These are phyloP conservation scores for Falco biarmicus DNA, from an alignment of 2,797 vertebrate genomes.

Conservation along the genomic window DNA sequence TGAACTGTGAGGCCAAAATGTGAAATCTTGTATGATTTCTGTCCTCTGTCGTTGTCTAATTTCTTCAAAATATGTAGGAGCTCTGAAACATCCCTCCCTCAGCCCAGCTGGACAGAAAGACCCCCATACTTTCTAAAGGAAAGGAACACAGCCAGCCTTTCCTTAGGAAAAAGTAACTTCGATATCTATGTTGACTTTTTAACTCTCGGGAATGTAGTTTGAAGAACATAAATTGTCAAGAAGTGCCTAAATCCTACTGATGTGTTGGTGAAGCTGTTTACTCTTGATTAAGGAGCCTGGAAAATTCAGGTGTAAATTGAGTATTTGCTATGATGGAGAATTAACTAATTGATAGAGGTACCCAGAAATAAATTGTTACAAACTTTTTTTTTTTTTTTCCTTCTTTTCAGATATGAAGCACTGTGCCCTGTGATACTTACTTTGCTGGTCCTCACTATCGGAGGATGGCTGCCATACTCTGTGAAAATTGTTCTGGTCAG, in stretches of 20 bases:
- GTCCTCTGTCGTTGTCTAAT: background rate
- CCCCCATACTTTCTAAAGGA: background rate
- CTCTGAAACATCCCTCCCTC: background rate
- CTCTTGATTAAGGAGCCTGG: background rate
- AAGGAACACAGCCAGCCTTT: background rate
- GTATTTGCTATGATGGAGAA: background rate
- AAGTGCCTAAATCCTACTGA: background rate
- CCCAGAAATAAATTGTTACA: background rate
- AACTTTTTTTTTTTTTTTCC: background rate
- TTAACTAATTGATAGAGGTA: background rate
- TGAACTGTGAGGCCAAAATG: background rate
- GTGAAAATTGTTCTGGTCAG: slow-evolving; percentile 59
- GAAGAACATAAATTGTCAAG: background rate
- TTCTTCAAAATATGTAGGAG: background rate
- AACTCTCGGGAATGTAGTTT: background rate
- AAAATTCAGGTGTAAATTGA: background rate
- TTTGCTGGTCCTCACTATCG: background rate
- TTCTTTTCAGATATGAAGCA: slow-evolving; percentile 58
- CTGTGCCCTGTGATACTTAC: background rate
- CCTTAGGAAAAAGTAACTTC: background rate
- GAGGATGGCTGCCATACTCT: slow-evolving; percentile 61
- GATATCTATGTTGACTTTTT: background rate
- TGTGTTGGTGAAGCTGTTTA: background rate
- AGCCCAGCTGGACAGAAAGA: background rate
- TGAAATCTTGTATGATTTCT: background rate